phyloP scores from a whole-genome alignment of 2,888 invertebrate genomes.

The Zaprionus obscuricornis region DNA sequence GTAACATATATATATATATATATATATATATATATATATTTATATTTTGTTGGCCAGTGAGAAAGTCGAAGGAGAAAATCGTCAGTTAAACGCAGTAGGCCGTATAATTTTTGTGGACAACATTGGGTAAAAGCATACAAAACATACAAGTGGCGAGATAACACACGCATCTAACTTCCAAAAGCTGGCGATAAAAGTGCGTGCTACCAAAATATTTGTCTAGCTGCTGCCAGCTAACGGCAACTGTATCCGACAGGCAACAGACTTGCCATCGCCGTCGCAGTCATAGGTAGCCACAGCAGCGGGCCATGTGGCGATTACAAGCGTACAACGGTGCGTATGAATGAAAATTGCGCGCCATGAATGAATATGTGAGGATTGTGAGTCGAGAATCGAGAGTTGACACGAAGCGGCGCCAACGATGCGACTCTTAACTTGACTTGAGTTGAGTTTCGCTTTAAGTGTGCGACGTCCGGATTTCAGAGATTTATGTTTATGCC shows the following conservation, averaged over 20 bases:
- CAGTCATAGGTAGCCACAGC: constrained; percentile 4
- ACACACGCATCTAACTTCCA: constrained; percentile 7
- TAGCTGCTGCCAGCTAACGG: constrained; percentile 4
- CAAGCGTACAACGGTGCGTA: constrained; percentile 62
- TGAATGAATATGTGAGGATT: constrained; percentile 60
- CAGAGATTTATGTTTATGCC: constrained; percentile 73
- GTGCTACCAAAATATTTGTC: constrained; percentile 55
- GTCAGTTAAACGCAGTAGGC: constrained; percentile 24
- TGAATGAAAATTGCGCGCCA: constrained; percentile 62
- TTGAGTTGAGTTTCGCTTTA: background rate
- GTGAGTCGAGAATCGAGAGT: constrained; percentile 19
- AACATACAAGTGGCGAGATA: no score
- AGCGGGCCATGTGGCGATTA: constrained; percentile 51
- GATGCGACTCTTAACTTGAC: background rate
- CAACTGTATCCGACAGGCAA: constrained; percentile 2
- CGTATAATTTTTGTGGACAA: constrained; percentile 54
- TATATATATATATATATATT: no score
- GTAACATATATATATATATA: no score
- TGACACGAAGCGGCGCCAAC: background rate
- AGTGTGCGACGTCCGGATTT: no score
- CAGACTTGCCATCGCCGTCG: background rate
- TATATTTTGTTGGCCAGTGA: no score
- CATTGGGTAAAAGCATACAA: no score
- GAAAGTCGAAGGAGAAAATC: no score
- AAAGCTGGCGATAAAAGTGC: constrained; percentile 63